These are phyloP conservation scores for Ctenochaetus hawaiiensis DNA, from an alignment of 2,797 vertebrate genomes.

Conservation along the genomic window DNA sequence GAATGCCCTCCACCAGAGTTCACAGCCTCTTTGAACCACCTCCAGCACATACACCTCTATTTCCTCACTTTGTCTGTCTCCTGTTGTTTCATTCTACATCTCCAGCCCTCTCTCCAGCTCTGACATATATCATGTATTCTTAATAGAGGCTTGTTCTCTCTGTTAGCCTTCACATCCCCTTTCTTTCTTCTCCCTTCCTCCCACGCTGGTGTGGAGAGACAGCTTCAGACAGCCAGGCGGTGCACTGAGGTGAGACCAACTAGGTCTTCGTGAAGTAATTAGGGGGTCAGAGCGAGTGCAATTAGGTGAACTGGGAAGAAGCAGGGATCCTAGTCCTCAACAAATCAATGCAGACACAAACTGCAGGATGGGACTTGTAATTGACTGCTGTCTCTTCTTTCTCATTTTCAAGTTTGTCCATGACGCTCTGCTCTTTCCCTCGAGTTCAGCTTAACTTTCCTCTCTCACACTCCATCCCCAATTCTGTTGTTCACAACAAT, in stretches of 20 bases:
- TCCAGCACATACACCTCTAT: conserved; percentile 23
- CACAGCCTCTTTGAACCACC: conserved; percentile 17
- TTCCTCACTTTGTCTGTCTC: conserved; percentile 39
- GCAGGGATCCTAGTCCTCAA: conserved; percentile 69
- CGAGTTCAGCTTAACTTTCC: conserved; percentile 27
- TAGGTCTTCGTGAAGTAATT: conserved; percentile 80
- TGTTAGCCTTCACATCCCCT: conserved; percentile 31
- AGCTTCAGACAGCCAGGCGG: conserved; percentile 43
- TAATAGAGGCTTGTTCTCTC: conserved; percentile 49
- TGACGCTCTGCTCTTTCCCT: conserved; percentile 17
- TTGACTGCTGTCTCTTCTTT: conserved; percentile 71
- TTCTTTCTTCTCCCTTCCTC: conserved; percentile 13
- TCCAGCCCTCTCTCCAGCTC: conserved; percentile 8
- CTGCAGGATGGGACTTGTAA: conserved; percentile 80
- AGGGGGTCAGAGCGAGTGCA: conserved; percentile 77
- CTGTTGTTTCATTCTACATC: conserved; percentile 47
- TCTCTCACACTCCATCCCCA: conserved; percentile 8
- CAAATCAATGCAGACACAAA: conserved; percentile 85
- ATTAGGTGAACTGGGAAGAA: conserved; percentile 76
- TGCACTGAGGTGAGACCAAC: conserved; percentile 61
- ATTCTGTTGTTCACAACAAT: conserved; percentile 32
- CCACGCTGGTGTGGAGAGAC: conserved; percentile 25
- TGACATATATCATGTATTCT: conserved; percentile 60
- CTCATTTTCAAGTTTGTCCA: conserved; percentile 57
- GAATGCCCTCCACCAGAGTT: conserved; percentile 15